Conservation (phyloP, 2,888 invertebrate species). For the Amblyjoppa proteus region DNA sequence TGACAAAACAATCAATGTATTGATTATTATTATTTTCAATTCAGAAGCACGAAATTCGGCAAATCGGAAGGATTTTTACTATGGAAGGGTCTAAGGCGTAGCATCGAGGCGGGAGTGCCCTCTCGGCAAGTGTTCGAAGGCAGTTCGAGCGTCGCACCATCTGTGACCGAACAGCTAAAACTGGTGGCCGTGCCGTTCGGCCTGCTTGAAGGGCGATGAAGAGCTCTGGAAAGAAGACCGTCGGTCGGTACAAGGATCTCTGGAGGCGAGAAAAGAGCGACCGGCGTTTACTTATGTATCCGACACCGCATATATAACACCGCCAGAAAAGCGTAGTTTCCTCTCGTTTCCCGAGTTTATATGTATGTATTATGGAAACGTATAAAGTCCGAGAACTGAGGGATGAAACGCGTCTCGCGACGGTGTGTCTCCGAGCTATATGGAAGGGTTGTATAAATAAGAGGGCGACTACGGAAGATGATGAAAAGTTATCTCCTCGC, state of each 20-base stretch:
- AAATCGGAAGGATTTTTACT: not conserved
- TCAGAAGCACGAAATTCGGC: not conserved
- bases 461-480: constrained; percentile 71
- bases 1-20: not conserved
- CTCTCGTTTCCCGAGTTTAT: constrained; percentile 36
- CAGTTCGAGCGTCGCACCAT: constrained; percentile 77
- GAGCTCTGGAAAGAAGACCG: constrained; percentile 59
- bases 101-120: not conserved
- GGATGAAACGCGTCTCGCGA: constrained; percentile 33
- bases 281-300: constrained; percentile 9
- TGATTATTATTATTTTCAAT: not conserved
- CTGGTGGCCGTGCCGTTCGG: constrained; percentile 65
- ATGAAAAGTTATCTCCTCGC: constrained; percentile 78
- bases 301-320: not conserved
- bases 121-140: constrained; percentile 21
- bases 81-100: not conserved
- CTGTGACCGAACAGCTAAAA: constrained; percentile 74
- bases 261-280: constrained; percentile 20
- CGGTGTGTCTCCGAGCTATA: constrained; percentile 20
- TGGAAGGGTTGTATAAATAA: constrained; percentile 72
- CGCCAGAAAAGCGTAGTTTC: constrained; percentile 14
- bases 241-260: constrained; percentile 67
- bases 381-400: constrained; percentile 65
- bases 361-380: constrained; percentile 68
- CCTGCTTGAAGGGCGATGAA: constrained; percentile 60